Percentiles rank a stretch among this genome's conserved stretches.
phyloP scores from a whole-genome alignment of 2,888 invertebrate species.

The Slavum lentiscoides region DNA sequence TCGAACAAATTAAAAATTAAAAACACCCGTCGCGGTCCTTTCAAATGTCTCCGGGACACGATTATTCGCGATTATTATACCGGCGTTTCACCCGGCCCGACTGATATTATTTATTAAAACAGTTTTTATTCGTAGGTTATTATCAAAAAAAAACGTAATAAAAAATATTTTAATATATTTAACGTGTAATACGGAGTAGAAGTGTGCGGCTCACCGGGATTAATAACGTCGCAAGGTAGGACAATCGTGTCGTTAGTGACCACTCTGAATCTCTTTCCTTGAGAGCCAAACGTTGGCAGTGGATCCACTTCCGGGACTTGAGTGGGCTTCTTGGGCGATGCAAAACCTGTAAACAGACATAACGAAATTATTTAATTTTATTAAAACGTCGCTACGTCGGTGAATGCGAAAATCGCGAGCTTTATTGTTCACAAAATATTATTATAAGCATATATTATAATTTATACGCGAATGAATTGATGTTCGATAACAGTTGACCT shows the following conservation, averaged over 20 bases:
- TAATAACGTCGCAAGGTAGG: constrained; percentile 66
- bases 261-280: constrained; percentile 63
- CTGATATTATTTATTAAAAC: constrained; percentile 15
- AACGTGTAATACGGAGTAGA: neutral
- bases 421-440: too few relatives aligned
- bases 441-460: too few relatives aligned
- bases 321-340: constrained; percentile 22
- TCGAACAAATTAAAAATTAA: constrained; percentile 50
- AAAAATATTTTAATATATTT: neutral
- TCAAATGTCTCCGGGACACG: constrained; percentile 44
- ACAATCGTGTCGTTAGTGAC: constrained; percentile 65
- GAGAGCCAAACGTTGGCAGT: constrained; percentile 59
- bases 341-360: constrained; percentile 30
- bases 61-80: constrained; percentile 25
- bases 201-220: constrained; percentile 62
- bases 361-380: neutral
- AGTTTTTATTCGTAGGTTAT: neutral
- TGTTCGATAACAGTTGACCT: too few relatives aligned
- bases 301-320: constrained; percentile 53
- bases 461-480: too few relatives aligned
- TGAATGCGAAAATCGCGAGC: too few relatives aligned
- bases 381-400: too few relatives aligned
- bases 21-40: constrained; percentile 28
- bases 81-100: neutral
- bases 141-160: neutral